Conservation (phyloP, 2,797 vertebrate species). For the Prionace glauca region DNA sequence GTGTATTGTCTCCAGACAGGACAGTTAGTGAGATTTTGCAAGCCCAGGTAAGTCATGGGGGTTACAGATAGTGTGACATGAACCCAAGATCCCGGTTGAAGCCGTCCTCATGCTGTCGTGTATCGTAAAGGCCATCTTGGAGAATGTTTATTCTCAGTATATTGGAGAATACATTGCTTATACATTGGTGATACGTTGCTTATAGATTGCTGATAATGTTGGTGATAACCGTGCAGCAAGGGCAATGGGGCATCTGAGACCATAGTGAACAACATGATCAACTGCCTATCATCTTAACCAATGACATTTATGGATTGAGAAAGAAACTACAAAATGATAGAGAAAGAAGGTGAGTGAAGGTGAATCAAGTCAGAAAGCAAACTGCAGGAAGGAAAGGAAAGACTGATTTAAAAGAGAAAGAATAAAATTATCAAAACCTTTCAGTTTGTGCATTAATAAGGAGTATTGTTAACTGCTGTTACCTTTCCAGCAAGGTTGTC, state of each 20-base stretch:
- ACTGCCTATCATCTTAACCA: background rate
- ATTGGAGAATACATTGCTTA: too few species aligned
- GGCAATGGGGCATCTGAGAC: background rate
- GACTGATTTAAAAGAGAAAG: background rate
- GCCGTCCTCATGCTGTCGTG: too few species aligned
- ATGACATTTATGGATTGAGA: background rate
- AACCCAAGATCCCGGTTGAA: too few species aligned
- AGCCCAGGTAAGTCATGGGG: too few species aligned
- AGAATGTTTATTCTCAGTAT: too few species aligned
- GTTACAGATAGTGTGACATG: too few species aligned
- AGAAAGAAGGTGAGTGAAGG: background rate
- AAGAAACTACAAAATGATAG: background rate
- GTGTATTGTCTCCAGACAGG: too few species aligned
- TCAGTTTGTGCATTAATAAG: background rate
- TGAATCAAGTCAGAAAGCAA: background rate
- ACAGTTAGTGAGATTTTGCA: too few species aligned
- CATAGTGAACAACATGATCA: background rate
- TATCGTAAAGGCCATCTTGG: too few species aligned
- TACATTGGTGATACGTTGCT: too few species aligned
- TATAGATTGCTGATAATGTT: too few species aligned
- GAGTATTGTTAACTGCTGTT: background rate
- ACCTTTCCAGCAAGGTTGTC: background rate
- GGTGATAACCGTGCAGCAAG: too few species aligned
- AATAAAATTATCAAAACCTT: background rate
- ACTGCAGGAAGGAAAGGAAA: background rate